A percentile compares a stretch with the other conserved stretches of the same genome.
Conservation (phyloP, 1,140 invertebrate genomes). For the Sycophaga agraensis region DNA sequence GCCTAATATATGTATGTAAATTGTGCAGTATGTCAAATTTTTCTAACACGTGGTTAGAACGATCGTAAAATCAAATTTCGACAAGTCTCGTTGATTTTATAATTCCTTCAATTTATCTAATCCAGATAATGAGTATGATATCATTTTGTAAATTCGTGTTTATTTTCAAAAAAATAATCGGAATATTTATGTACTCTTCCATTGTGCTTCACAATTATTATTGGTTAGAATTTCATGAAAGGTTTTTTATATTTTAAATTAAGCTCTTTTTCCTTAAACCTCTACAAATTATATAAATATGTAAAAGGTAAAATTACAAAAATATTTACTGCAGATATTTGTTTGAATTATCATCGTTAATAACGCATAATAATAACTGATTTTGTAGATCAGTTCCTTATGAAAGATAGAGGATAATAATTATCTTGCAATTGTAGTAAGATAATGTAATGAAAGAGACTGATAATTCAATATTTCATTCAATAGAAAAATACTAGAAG, state of each 20-base stretch:
- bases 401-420: neutral
- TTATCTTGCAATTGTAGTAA: constrained; percentile 11
- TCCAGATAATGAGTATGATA: neutral
- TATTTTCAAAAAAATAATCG: neutral
- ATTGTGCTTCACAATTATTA: neutral
- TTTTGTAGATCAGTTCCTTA: constrained; percentile 4
- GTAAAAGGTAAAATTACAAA: too few species aligned
- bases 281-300: too few species aligned
- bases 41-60: neutral
- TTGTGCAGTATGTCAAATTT: neutral
- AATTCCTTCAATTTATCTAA: neutral
- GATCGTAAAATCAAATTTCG: neutral
- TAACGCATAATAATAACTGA: neutral
- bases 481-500: neutral
- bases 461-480: constrained; percentile 24
- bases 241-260: too few species aligned
- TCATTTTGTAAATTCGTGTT: neutral
- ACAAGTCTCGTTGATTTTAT: neutral
- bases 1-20: neutral
- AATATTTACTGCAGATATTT: too few species aligned
- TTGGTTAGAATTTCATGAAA: neutral
- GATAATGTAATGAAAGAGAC: constrained; percentile 24
- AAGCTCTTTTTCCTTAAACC: too few species aligned
- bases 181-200: neutral
- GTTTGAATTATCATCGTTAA: constrained; percentile 1